Base-by-base conservation (phyloP, 2,113 vertebrate species). In the Python bivittatus region DNA sequence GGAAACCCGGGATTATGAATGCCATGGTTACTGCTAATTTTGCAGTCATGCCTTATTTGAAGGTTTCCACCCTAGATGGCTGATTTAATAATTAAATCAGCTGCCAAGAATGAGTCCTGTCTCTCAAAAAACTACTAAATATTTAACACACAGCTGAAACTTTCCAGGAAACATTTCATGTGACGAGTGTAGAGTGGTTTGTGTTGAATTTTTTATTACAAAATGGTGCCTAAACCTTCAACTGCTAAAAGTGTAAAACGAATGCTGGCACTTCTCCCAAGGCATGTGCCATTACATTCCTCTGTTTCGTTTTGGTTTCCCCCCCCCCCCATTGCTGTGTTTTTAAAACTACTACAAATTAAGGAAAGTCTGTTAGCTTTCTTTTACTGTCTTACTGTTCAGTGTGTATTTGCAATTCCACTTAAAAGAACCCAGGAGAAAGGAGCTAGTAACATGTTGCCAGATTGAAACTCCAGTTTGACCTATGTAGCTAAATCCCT, bases 121-220 rank as follows among this genome's bases (percentile, higher is more conserved):
- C 92, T 94, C 57, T 91, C 60, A 92, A 91, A 79, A 23, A 95
- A 85, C 72, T 89, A 84, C 52, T 92, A 92, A 88, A 91, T 93
- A 88, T 88, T 94, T 92, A 60, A 86, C 68, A 93, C 64, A 92
- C 89, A 33, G 93, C 93, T 93, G 86, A 92, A 95, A 93, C 61
- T 93, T 95, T 85, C 93, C 92, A 92, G 89, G 91, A 93, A 95
- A 93, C 90, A 87, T 86, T 90, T 90, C 83, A 92, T 72, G 29
- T 91, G 88, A 88, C 88, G 92, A 86, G 93, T 88, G 52, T 92
- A 91, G 84, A 94, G 52, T 90, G 64, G 90, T 84, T 91, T 92
- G 92, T 17, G 20, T 64, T 94, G 90, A 93, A 86, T 88, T 92
- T 94, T 92, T 92, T 95, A 93, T 94, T 93, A 88, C 93, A 92